Evolutionary conservation across 2,113 vertebrate species (phyloP).

Genomic region (Ctenomys sociabilis): DNA sequence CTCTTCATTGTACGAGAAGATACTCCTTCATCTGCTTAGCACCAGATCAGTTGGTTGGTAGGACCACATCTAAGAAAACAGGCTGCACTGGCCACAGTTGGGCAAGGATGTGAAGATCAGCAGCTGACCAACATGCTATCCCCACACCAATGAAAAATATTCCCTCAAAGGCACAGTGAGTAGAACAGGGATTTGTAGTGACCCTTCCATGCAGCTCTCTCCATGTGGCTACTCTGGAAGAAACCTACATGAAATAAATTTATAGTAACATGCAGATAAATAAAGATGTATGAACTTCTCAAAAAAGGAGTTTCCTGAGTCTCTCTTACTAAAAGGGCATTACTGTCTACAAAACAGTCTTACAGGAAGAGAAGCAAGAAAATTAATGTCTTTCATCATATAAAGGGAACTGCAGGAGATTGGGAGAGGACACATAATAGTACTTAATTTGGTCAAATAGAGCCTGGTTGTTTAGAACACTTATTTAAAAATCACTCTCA

Average conservation of each 20-base stretch:
- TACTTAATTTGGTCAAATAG: conserved; percentile 50
- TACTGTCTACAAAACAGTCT: conserved; percentile 35
- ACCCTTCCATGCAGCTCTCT: neutral
- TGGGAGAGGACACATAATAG: neutral
- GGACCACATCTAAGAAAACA: neutral
- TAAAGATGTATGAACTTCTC: neutral
- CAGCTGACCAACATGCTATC: neutral
- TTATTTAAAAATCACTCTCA: conserved; percentile 58
- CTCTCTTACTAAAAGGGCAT: neutral
- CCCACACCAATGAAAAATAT: neutral
- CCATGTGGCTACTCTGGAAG: neutral
- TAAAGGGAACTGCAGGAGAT: conserved; percentile 51
- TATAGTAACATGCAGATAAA: neutral
- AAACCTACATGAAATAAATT: conserved; percentile 9
- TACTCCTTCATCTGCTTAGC: neutral
- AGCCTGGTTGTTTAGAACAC: conserved; percentile 24
- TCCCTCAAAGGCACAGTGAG: neutral
- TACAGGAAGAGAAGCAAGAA: neutral
- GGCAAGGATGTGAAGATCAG: neutral
- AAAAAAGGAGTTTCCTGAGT: neutral
- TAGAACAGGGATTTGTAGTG: neutral
- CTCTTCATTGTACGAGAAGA: neutral
- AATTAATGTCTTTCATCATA: conserved; percentile 22
- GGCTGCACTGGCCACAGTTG: neutral
- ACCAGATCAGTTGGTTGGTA: neutral